Percentiles rank a stretch among this genome's conserved stretches.
phyloP scores from a whole-genome alignment of 2,888 invertebrate genomes.

The Neoitamus cyanurus region DNA sequence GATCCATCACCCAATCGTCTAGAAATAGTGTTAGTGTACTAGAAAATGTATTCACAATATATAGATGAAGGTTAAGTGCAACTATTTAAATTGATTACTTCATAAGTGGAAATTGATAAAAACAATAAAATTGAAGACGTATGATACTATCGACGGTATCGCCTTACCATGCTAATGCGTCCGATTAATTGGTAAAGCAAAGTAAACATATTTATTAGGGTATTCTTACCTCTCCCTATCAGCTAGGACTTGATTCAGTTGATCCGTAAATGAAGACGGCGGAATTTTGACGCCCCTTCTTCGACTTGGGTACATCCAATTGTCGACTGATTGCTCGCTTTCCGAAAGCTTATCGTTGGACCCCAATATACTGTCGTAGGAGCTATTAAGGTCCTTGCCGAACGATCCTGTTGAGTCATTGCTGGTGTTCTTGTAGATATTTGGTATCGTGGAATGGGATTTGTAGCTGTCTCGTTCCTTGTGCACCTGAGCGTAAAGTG shows the following conservation, averaged over 20 bases:
- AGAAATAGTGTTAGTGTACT: conserved; percentile 48
- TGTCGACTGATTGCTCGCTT: conserved; percentile 63
- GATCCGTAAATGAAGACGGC: conserved; percentile 84
- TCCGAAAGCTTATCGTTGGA: conserved; percentile 66
- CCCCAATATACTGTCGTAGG: conserved; percentile 66
- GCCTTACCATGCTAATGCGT: too few relatives aligned
- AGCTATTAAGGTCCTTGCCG: conserved; percentile 65
- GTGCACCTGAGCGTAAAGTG: conserved; percentile 69
- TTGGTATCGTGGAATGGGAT: conserved; percentile 59
- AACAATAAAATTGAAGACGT: too few relatives aligned
- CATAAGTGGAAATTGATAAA: too few relatives aligned
- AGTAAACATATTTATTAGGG: neutral
- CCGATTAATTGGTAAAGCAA: too few relatives aligned
- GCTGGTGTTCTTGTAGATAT: conserved; percentile 66
- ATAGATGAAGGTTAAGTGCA: too few relatives aligned
- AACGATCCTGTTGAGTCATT: conserved; percentile 54
- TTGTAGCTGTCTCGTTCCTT: conserved; percentile 64
- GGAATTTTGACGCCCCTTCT: conserved; percentile 71
- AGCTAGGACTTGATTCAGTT: conserved; percentile 86
- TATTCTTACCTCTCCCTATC: conserved; percentile 79
- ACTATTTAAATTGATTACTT: too few relatives aligned
- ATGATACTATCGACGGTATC: too few relatives aligned
- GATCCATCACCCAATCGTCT: conserved; percentile 67
- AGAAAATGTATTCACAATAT: too few relatives aligned
- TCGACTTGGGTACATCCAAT: conserved; percentile 66